Conservation (phyloP, 2,888 invertebrate genomes). For the Papilio gigon region DNA sequence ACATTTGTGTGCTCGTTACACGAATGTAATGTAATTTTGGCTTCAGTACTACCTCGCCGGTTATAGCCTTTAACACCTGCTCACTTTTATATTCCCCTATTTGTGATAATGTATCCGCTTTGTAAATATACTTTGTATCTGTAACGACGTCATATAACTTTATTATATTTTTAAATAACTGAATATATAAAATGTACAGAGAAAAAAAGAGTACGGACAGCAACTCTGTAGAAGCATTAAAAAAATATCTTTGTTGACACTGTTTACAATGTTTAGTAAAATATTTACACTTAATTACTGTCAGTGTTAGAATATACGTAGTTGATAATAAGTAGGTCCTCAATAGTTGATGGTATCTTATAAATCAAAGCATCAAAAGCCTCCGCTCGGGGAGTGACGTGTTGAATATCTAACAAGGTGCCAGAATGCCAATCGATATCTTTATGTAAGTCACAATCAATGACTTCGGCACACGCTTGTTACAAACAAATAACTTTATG, state of each 20-base stretch:
- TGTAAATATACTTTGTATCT: slow-evolving; percentile 20
- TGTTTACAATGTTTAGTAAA: neutral
- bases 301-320: neutral
- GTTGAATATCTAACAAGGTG: slow-evolving; percentile 32
- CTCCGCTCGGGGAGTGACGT: slow-evolving; percentile 10
- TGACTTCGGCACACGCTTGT: slow-evolving; percentile 17
- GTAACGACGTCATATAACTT: slow-evolving; percentile 3
- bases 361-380: slow-evolving; percentile 35
- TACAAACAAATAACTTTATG: neutral
- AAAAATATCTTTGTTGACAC: neutral
- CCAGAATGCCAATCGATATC: slow-evolving; percentile 23
- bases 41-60: slow-evolving; percentile 14
- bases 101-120: slow-evolving; percentile 24
- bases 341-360: slow-evolving; percentile 29
- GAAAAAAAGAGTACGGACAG: no score
- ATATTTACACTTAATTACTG: neutral
- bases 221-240: no score
- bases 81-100: slow-evolving; percentile 19
- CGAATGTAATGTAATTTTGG: slow-evolving; percentile 25
- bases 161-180: slow-evolving; percentile 3
- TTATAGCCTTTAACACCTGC: slow-evolving; percentile 29
- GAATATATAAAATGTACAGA: no score
- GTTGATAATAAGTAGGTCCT: slow-evolving; percentile 23
- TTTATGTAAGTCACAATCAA: slow-evolving; percentile 28
- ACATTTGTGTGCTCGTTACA: slow-evolving; percentile 17